Evolutionary conservation across 2,888 invertebrate genomes (phyloP).

Genomic region (Xestia rhomboidea): DNA sequence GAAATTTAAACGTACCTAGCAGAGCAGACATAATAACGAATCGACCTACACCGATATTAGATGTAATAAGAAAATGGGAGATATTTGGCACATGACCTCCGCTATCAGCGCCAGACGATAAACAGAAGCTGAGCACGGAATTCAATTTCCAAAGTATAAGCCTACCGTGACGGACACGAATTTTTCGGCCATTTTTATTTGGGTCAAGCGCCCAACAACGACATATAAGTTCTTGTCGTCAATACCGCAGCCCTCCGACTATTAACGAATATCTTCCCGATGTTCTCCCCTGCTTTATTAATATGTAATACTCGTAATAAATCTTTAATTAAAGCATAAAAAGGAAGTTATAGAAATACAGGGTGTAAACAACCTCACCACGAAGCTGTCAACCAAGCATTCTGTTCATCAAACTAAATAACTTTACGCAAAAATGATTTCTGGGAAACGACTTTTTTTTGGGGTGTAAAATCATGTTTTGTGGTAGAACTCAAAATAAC

Average conservation of each 20-base stretch:
- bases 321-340: slow-evolving; percentile 49
- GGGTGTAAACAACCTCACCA: no score
- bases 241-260: slow-evolving; percentile 71
- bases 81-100: slow-evolving; percentile 71
- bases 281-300: slow-evolving; percentile 58
- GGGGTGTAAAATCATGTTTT: no score
- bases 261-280: slow-evolving; percentile 70
- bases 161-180: slow-evolving; percentile 75
- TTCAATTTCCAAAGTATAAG: slow-evolving; percentile 83
- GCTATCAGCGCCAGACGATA: slow-evolving; percentile 71
- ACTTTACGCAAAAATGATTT: no score
- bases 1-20: slow-evolving; percentile 14
- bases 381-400: no score
- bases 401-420: no score
- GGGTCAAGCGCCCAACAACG: slow-evolving; percentile 79
- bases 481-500: no score
- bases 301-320: slow-evolving; percentile 51
- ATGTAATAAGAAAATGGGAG: slow-evolving; percentile 66
- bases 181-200: slow-evolving; percentile 86
- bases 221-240: slow-evolving; percentile 82
- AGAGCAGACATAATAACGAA: slow-evolving; percentile 28
- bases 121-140: slow-evolving; percentile 75
- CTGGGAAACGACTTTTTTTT: no score
- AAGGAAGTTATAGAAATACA: slow-evolving; percentile 2
- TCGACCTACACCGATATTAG: slow-evolving; percentile 52